These are phyloP conservation scores for Ceratoteleas bidentatus DNA, from an alignment of 1,140 invertebrate genomes.

Conservation along the genomic window DNA sequence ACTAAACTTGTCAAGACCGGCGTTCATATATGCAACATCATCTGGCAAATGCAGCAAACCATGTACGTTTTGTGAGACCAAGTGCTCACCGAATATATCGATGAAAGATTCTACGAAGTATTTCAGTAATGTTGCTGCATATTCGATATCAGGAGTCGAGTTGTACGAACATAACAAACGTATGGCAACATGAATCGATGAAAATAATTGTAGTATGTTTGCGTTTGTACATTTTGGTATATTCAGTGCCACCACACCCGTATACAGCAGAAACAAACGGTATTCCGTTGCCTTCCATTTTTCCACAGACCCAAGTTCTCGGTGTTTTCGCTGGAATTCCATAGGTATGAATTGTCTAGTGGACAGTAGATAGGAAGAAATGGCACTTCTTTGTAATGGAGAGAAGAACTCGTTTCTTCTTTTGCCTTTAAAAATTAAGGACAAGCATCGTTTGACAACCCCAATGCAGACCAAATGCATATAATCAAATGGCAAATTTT, in stretches of 20 bases:
- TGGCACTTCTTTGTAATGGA: background rate
- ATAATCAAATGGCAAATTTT: constrained; percentile 64
- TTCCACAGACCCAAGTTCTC: background rate
- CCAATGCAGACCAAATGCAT: constrained; percentile 60
- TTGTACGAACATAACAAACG: background rate
- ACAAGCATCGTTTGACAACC: background rate
- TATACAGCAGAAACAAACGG: background rate
- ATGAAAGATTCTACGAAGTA: constrained; percentile 9
- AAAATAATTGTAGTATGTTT: background rate
- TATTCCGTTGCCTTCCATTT: constrained; percentile 9
- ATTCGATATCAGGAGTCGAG: background rate
- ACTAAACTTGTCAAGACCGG: constrained; percentile 8
- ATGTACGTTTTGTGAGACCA: constrained; percentile 26
- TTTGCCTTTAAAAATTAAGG: background rate
- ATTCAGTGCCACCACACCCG: background rate
- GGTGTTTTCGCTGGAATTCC: constrained; percentile 8
- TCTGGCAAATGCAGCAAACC: constrained; percentile 13
- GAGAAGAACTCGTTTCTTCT: background rate
- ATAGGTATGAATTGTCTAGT: constrained; percentile 2
- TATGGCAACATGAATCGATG: constrained; percentile 1
- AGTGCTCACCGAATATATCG: background rate
- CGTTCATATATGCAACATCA: constrained; percentile 7
- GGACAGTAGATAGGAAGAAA: background rate
- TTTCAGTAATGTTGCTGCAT: background rate
- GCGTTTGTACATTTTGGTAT: background rate